Base-by-base conservation (phyloP, 2,797 vertebrate species). In the Dicrostonyx torquatus region DNA sequence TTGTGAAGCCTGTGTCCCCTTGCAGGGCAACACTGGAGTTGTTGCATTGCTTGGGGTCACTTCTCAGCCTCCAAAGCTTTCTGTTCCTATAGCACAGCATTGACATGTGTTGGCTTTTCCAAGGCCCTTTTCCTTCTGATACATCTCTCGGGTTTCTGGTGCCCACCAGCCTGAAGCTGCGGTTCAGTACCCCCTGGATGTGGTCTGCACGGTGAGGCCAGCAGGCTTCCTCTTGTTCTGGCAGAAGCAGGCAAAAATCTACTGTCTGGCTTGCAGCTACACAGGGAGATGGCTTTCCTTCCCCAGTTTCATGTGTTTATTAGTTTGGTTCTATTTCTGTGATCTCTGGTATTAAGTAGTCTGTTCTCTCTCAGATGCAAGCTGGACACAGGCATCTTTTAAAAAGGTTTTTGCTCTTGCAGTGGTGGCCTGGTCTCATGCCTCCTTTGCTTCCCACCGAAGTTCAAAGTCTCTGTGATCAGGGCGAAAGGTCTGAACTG, bases 261-360 rank as follows among this genome's bases (percentile, higher is more conserved):
- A 58, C 29, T n/a, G 17, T 82, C 68, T 83, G 87, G 48, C 86
- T 93, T 89, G 86, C 26, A 43, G 2, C 43, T 43, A 72, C 37
- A 77, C 14, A 5, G 14, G 24, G 53, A 50, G 14, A 29, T 5
- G 45, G 66, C 87, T 68, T 72, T 26, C 34, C 78, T 72, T 88
- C 76, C 75, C 82, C 68, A 53, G 1, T 66, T 94, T 89, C 53
- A 1, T 34, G 70, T 84, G 85, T 75, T 91, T 93, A 93, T 91
- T 84, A 72, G 77, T 82, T 73, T 88, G 15, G 11, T 90, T 93
- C 90, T 95, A 15, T 84, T 95, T 66, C 77, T 40, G 73, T 64
- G 89, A 88, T 31, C 91, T 43, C 45, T 82, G 90, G 66, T 37
- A 34, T 80, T 91, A 62, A 77, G 90, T 72, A 93, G 82, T 64